Evolutionary conservation across 2,888 invertebrate genomes (phyloP).

Genomic region (Diarsia brunnea): DNA sequence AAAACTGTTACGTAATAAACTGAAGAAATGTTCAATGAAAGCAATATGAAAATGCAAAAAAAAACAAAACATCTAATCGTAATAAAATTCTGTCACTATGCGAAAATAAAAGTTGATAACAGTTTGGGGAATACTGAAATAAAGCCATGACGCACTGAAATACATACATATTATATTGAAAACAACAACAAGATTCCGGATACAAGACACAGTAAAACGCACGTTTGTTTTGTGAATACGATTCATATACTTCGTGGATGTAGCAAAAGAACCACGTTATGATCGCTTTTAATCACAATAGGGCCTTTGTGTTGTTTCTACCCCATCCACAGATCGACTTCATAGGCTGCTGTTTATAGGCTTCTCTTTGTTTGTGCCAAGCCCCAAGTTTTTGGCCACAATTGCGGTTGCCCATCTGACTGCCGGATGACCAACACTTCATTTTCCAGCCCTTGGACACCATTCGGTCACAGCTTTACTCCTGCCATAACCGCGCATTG

Average conservation of each 20-base stretch:
- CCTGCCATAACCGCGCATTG: too few relatives aligned
- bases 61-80: background rate
- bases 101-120: slow-evolving; percentile 5
- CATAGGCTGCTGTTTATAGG: too few relatives aligned
- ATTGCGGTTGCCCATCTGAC: too few relatives aligned
- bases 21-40: slow-evolving; percentile 9
- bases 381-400: too few relatives aligned
- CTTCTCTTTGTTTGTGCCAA: too few relatives aligned
- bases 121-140: background rate
- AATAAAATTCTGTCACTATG: slow-evolving; percentile 11
- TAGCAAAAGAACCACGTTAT: background rate
- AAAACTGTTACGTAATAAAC: background rate
- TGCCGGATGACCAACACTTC: too few relatives aligned
- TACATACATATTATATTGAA: slow-evolving; percentile 4
- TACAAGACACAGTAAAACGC: background rate
- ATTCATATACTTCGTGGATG: background rate
- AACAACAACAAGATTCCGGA: slow-evolving; percentile 9
- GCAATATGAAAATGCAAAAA: background rate
- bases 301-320: background rate
- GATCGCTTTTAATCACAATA: background rate
- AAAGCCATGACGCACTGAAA: slow-evolving; percentile 19
- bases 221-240: background rate
- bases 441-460: too few relatives aligned
- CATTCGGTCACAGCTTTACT: too few relatives aligned
- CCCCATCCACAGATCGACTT: too few relatives aligned